Percentiles rank a stretch among this genome's conserved stretches.
Conservation (phyloP, 2,113 vertebrate species). For the Sapayoa aenigma region DNA sequence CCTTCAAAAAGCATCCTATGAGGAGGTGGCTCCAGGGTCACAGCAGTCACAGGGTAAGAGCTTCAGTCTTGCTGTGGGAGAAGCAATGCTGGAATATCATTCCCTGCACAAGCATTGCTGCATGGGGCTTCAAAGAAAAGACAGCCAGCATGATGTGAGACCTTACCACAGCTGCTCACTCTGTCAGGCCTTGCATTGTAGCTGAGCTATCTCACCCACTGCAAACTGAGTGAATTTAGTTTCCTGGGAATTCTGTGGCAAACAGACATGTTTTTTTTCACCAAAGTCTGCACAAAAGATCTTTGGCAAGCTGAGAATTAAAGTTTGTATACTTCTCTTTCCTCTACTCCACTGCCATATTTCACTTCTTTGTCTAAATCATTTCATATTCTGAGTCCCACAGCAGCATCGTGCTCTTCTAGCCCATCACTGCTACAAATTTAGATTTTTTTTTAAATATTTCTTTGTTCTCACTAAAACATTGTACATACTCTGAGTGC, state of each 20-base stretch:
- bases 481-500: not conserved
- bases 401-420: not conserved
- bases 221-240: not conserved
- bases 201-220: not conserved
- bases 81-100: not conserved
- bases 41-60: not conserved
- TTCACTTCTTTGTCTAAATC: not conserved
- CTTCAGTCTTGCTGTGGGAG: not conserved
- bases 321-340: not conserved
- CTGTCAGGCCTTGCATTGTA: not conserved
- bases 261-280: not conserved
- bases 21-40: not conserved
- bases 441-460: slow-evolving; percentile 23
- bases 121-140: not conserved
- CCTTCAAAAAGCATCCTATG: not conserved
- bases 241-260: not conserved
- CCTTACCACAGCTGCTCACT: not conserved
- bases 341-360: not conserved
- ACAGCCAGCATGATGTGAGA: not conserved
- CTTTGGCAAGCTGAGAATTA: not conserved
- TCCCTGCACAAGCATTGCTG: not conserved
- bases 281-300: not conserved
- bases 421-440: not conserved
- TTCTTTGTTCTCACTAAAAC: slow-evolving; percentile 54
- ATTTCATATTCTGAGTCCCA: not conserved